phyloP scores from a whole-genome alignment of 2,113 vertebrate species.

The Etheostoma cragini region DNA sequence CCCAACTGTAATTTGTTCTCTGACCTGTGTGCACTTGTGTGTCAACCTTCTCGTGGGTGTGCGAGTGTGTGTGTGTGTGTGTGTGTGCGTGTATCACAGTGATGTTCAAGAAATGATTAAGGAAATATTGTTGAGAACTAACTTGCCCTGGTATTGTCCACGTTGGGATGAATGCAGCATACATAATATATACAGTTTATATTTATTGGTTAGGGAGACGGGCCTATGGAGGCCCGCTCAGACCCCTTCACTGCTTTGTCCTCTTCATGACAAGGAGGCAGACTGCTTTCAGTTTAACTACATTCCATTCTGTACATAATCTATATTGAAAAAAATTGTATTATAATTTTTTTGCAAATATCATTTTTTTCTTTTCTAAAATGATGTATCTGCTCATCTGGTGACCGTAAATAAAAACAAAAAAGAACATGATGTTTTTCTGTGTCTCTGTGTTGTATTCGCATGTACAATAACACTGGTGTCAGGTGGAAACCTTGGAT shows the following conservation, averaged over 20 bases:
- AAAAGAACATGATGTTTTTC: conserved; percentile 47
- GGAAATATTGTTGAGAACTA: conserved; percentile 76
- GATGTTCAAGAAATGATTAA: conserved; percentile 79
- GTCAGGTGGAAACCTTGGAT: neutral
- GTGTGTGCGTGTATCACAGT: conserved; percentile 63
- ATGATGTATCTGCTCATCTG: conserved; percentile 87
- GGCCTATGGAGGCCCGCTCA: conserved; percentile 61
- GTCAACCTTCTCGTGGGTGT: conserved; percentile 76
- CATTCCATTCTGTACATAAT: conserved; percentile 84
- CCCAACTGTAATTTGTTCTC: conserved; percentile 79
- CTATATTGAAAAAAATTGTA: conserved; percentile 86
- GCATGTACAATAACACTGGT: neutral
- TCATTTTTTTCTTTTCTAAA: conserved; percentile 84
- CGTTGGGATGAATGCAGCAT: conserved; percentile 78
- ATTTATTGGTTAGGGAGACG: conserved; percentile 82
- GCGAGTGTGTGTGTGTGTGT: conserved; percentile 59
- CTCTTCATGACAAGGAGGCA: conserved; percentile 71
- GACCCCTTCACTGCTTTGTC: conserved; percentile 64
- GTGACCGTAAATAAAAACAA: conserved; percentile 83
- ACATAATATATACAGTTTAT: conserved; percentile 84
- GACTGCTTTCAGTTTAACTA: conserved; percentile 74
- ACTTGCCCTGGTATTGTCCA: conserved; percentile 73
- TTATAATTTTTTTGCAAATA: conserved; percentile 85
- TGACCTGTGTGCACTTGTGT: conserved; percentile 77
- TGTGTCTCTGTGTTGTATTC: conserved; percentile 43